Conservation (phyloP, 2,888 invertebrate species). For the Apamea monoglypha region DNA sequence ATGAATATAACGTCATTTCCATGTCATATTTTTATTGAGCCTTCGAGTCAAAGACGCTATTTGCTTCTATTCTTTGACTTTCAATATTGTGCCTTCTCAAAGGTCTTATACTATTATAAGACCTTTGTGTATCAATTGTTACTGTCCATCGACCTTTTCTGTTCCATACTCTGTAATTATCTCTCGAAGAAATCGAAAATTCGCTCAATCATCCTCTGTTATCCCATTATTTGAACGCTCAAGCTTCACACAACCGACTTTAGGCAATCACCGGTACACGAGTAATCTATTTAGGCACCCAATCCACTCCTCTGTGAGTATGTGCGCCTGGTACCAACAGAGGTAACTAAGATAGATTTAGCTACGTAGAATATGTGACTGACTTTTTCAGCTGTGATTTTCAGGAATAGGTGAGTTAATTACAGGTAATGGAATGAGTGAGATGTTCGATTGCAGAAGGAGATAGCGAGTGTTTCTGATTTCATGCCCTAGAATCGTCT, state of each 20-base stretch:
- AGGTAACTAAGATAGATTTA: conserved; percentile 22
- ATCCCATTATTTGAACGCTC: conserved; percentile 33
- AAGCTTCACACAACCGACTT: conserved; percentile 31
- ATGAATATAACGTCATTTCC: not conserved
- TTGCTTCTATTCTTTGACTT: not conserved
- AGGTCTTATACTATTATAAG: too few species aligned
- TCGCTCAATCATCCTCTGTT: conserved; percentile 19
- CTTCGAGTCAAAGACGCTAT: not conserved
- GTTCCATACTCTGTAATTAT: conserved; percentile 18
- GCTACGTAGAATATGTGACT: conserved; percentile 10
- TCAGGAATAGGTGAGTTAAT: conserved; percentile 10
- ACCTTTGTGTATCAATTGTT: too few species aligned
- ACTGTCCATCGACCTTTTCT: not conserved
- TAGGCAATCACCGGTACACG: conserved; percentile 43
- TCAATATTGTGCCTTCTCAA: not conserved
- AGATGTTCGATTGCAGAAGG: not conserved
- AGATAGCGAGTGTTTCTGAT: not conserved
- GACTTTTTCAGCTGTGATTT: conserved; percentile 23
- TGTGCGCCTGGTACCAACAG: conserved; percentile 40
- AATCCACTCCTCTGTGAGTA: conserved; percentile 41
- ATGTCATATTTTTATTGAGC: not conserved
- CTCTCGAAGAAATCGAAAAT: conserved; percentile 5
- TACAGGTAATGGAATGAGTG: conserved; percentile 11
- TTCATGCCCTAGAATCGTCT: not conserved
- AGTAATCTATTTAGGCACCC: conserved; percentile 56